Percentiles rank a stretch among this genome's conserved stretches.
Evolutionary conservation across 2,113 vertebrate genomes (phyloP).

Genomic region (Hemiscyllium ocellatum): DNA sequence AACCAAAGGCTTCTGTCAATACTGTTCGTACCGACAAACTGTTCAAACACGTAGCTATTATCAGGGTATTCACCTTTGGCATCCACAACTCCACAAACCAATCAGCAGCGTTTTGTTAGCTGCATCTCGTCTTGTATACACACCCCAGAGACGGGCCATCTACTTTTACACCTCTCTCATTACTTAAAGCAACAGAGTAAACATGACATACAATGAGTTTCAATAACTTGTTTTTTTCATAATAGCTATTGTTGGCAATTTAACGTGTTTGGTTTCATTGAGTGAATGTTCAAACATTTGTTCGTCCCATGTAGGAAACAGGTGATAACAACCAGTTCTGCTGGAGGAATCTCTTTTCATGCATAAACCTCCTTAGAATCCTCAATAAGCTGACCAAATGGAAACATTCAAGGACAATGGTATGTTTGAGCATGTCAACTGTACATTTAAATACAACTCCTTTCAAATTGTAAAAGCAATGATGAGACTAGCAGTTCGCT

Average conservation of each 20-base stretch:
- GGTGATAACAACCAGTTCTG: conserved; percentile 98
- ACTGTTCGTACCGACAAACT: too few species aligned
- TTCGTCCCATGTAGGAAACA: conserved; percentile 67
- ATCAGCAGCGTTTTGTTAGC: too few species aligned
- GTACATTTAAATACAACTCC: not conserved
- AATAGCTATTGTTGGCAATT: not conserved
- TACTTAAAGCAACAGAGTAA: too few species aligned
- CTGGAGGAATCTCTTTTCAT: conserved; percentile 97
- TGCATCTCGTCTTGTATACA: too few species aligned
- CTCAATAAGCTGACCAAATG: conserved; percentile 97
- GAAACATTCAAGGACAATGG: conserved; percentile 98
- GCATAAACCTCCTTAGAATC: conserved; percentile 92
- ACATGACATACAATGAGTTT: too few species aligned
- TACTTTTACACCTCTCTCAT: too few species aligned
- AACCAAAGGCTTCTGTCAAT: too few species aligned
- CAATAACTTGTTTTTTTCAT: too few species aligned
- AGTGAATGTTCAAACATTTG: not conserved
- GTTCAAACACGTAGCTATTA: too few species aligned
- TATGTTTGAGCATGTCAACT: conserved; percentile 47
- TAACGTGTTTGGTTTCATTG: not conserved
- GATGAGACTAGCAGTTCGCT: not conserved
- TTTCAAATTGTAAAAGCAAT: not conserved
- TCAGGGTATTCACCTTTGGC: too few species aligned
- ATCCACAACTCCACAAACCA: too few species aligned
- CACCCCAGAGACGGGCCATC: too few species aligned